These are phyloP conservation scores for Dascyllus trimaculatus DNA, from an alignment of 2,113 vertebrate species.

Conservation along the genomic window DNA sequence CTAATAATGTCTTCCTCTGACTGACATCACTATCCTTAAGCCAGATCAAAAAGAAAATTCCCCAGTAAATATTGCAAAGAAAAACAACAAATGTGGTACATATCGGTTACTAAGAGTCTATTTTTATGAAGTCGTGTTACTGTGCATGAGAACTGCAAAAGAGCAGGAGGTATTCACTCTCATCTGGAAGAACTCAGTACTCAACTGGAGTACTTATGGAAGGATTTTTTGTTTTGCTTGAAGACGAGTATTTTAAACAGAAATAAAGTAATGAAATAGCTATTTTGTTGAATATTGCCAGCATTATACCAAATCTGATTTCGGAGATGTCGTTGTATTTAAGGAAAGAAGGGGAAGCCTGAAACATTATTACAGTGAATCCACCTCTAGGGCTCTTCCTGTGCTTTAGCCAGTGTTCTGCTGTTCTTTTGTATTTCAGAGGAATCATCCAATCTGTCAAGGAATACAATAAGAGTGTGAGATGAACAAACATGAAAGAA, in stretches of 20 bases:
- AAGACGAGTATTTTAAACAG: conserved; percentile 14
- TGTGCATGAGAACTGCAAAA: too few species aligned
- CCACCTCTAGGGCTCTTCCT: not conserved
- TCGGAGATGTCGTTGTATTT: conserved; percentile 15
- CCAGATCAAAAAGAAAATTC: too few species aligned
- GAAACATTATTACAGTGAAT: conserved; percentile 17
- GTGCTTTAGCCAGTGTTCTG: not conserved
- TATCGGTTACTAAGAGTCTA: too few species aligned
- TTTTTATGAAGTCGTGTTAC: too few species aligned
- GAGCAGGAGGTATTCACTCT: too few species aligned
- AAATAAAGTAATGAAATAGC: conserved; percentile 11
- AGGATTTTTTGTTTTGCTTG: conserved; percentile 24
- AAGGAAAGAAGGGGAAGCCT: not conserved
- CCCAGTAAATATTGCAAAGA: too few species aligned
- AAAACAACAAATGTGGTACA: too few species aligned
- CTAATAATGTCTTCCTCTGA: too few species aligned
- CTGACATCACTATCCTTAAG: too few species aligned
- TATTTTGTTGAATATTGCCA: conserved; percentile 1
- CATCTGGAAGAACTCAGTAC: too few species aligned
- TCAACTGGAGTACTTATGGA: not conserved
- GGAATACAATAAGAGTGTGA: conserved; percentile 8
- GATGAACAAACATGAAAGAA: conserved; percentile 19
- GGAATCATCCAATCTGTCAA: not conserved
- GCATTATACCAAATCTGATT: conserved; percentile 9
- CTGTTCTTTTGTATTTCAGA: conserved; percentile 12